Evolutionary conservation across 1,140 invertebrate species (phyloP), one percentile per base, ranked within the genome.

Genomic region (Homarus americanus): DNA sequence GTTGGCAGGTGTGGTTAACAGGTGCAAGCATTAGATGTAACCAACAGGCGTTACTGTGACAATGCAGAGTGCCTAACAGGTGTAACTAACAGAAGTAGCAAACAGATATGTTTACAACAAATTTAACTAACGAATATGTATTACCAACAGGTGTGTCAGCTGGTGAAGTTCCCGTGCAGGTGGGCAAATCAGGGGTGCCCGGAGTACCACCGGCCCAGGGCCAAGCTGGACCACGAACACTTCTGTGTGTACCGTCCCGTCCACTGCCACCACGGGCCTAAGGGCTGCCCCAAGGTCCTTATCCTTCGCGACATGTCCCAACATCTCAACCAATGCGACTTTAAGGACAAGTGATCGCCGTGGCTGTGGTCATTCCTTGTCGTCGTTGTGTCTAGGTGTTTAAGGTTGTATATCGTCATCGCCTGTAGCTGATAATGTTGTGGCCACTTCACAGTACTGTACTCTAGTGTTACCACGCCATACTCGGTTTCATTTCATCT

Each of bases 81-180:
- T 72, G 34, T n/a, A n/a, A n/a, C n/a, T n/a, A n/a, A n/a, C n/a
- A 72, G 66, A 72, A 12, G 66, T n/a, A 72, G n/a, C 34, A 20
- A n/a, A 3, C 0, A 72, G 66, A 12, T 5, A n/a, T 72, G 15
- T n/a, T n/a, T 12, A n/a, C n/a, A n/a, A n/a, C n/a, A n/a, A 7
- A 49, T 49, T 49, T 49, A 49, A 15, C 44, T 49, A 7, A 49
- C 15, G 0, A 49, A 10, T 15, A 49, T 49, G 44, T 49, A 7
- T 20, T 32, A 28, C 72, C 80, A 2, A 44, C 82, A 92, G 91
- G 91, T 92, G 58, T 92, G 87, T 36, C 91, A 92, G 36, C 40
- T 92, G 58, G 75, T 92, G 34, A 92, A 89, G 73, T 87, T 92
- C 73, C 91, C 91, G 28, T 92, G 91, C 34, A 83, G 69, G 34